Conservation (phyloP, 1,140 invertebrate genomes). For the Pseudomyrmex dendroicus region DNA sequence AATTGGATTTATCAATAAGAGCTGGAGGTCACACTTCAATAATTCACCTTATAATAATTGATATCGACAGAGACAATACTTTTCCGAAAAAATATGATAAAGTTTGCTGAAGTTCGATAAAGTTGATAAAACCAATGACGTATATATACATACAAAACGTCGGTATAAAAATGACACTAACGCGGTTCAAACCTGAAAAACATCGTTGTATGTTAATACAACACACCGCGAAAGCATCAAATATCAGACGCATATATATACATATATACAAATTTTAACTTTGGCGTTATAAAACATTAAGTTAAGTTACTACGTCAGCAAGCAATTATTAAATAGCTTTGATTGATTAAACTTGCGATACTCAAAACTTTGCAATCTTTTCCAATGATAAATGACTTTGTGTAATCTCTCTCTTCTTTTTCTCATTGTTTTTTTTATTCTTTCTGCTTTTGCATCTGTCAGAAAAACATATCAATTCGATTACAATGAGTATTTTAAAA, state of each 20-base stretch:
- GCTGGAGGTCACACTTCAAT: too few species aligned
- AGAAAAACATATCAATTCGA: constrained; percentile 36
- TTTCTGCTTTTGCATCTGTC: neutral
- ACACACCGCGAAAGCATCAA: too few species aligned
- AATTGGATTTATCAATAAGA: too few species aligned
- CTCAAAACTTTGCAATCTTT: constrained; percentile 25
- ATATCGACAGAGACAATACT: neutral
- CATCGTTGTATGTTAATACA: too few species aligned
- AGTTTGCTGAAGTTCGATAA: neutral
- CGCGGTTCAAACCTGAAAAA: too few species aligned
- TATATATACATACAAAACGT: neutral
- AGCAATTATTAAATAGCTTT: constrained; percentile 51
- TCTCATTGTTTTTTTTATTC: neutral
- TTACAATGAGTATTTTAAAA: constrained; percentile 14
- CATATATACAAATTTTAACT: constrained; percentile 8
- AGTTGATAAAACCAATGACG: constrained; percentile 26
- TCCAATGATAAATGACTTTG: constrained; percentile 48
- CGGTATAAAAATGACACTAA: too few species aligned
- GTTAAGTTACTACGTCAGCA: constrained; percentile 19
- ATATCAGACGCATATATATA: too few species aligned
- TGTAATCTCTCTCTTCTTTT: neutral
- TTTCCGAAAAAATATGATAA: neutral
- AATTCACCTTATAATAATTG: neutral
- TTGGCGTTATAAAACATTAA: constrained; percentile 30
- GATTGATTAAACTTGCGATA: constrained; percentile 54